Evolutionary conservation across 2,113 vertebrate genomes (phyloP), one percentile per base, ranked within the genome.

Genomic region (Myiagra hebetior): DNA sequence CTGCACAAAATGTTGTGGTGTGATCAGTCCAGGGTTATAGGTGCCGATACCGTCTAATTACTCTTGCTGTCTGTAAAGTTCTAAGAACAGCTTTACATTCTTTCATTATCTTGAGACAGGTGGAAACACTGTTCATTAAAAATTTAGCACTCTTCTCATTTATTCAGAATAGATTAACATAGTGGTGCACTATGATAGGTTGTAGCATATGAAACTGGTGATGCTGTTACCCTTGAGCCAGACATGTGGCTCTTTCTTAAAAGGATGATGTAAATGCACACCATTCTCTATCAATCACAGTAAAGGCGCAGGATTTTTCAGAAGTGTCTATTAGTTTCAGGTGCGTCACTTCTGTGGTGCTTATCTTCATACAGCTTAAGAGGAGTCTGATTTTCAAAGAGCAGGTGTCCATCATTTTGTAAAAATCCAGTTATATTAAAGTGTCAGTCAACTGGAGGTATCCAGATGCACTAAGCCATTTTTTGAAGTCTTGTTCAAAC

Each of bases 261-360:
- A 89, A 96, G n/a, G 64, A 41, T 84, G 42, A 72, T 74, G 15
- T 63, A 96, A 93, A 92, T 86, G 60, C 52, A 81, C 72, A 47
- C 26, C 14, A 35, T 89, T 78, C 82, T 94, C 78, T 77, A 94
- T 92, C 89, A 89, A 73, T 92, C 89, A 82, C 65, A 52, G 82
- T 41, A 91, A 77, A 91, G 73, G 75, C 91, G 95, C 41, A 65
- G 37, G 57, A 79, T 85, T 91, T 97, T 96, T 91, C 70, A 95
- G 70, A 96, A 93, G 91, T 74, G 89, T 94, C 89, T 93, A 82
- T 94, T 96, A 91, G 78, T 96, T 97, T 97, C 95, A 94, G 91
- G 75, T 95, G 87, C 0, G 0, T 94, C 70, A 72, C 50, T 96
- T 94, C 78, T 93, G 41, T 85, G 65, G 81, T 94, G 69, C 89